A percentile compares a stretch with the other conserved stretches of the same genome.
These are phyloP conservation scores for Drosophila ercepeae DNA, from an alignment of 1,140 invertebrate species.

Conservation along the genomic window DNA sequence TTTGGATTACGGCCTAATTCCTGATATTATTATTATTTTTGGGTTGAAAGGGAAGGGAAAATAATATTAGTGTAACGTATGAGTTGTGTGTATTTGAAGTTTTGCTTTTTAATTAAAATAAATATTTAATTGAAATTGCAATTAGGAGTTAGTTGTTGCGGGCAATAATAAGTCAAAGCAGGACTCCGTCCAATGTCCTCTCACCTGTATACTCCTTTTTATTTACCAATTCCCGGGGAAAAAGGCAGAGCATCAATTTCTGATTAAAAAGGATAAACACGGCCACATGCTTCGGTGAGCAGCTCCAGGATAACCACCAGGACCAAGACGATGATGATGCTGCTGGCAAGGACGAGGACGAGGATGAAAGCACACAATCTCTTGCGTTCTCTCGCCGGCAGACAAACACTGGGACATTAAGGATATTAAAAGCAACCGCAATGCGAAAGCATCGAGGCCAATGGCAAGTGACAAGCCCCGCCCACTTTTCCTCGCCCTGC, in stretches of 20 bases:
- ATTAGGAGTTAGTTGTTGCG: conserved; percentile 78
- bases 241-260: conserved; percentile 58
- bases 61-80: conserved; percentile 12
- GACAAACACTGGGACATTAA: conserved; percentile 39
- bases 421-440: conserved; percentile 49
- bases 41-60: no score
- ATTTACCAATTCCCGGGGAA: conserved; percentile 6
- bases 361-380: conserved; percentile 8
- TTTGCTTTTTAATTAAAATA: conserved; percentile 81
- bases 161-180: conserved; percentile 34
- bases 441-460: conserved; percentile 3
- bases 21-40: not conserved
- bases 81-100: conserved; percentile 68
- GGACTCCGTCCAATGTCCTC: not conserved
- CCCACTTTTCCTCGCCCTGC: not conserved
- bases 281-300: conserved; percentile 16
- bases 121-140: conserved; percentile 81
- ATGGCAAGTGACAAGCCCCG: conserved; percentile 35
- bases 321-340: not conserved
- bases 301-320: conserved; percentile 19
- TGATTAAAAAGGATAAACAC: conserved; percentile 65
- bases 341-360: not conserved
- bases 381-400: not conserved
- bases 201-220: not conserved
- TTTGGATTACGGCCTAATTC: not conserved